phyloP scores from a whole-genome alignment of 2,888 invertebrate genomes.

The Drosophila prostipennis region DNA sequence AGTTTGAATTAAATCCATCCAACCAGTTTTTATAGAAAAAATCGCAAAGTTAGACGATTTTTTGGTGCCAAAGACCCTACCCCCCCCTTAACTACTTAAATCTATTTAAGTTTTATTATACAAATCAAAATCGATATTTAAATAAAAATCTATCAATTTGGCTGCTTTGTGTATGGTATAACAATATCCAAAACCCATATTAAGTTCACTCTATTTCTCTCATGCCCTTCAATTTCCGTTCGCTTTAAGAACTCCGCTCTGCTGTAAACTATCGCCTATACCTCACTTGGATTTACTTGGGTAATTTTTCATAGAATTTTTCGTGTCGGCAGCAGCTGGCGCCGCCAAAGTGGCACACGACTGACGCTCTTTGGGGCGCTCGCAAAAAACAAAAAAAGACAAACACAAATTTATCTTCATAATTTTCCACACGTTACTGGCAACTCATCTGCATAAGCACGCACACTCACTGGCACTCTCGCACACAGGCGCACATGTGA shows the following conservation, averaged over 20 bases:
- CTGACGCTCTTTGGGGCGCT: conserved; percentile 52
- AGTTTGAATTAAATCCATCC: too few species aligned
- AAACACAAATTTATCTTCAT: conserved; percentile 73
- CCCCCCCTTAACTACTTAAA: too few species aligned
- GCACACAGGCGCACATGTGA: conserved; percentile 24
- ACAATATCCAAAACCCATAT: not conserved
- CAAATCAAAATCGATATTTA: too few species aligned
- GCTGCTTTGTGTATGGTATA: too few species aligned
- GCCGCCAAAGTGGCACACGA: conserved; percentile 52
- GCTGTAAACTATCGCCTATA: conserved; percentile 36
- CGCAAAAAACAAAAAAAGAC: conserved; percentile 44
- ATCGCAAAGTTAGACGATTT: too few species aligned
- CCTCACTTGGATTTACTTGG: conserved; percentile 32
- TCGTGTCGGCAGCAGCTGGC: conserved; percentile 47
- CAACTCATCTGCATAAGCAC: conserved; percentile 69
- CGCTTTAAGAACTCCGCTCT: conserved; percentile 13
- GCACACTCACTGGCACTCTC: conserved; percentile 37
- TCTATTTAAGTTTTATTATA: too few species aligned
- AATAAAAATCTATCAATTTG: too few species aligned
- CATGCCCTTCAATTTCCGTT: not conserved
- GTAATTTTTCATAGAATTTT: conserved; percentile 60
- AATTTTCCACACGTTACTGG: conserved; percentile 73
- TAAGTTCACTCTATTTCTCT: not conserved
- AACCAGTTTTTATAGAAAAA: too few species aligned
- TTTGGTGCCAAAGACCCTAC: too few species aligned